Conservation (phyloP, 2,797 vertebrate genomes). For the Manis crassicaudata region DNA sequence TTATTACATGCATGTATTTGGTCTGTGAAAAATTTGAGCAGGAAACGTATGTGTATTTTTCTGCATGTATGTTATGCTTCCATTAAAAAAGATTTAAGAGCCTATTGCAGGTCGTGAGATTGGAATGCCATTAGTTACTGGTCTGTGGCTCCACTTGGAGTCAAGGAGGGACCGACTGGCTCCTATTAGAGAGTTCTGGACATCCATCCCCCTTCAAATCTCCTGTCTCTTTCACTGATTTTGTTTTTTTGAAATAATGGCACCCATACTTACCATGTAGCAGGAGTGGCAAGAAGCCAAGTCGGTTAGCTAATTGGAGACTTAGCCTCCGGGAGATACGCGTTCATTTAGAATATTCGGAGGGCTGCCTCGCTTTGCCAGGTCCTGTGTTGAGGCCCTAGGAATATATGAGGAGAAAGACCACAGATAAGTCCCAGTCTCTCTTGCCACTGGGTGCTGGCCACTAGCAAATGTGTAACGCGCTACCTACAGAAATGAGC, state of each 20-base stretch:
- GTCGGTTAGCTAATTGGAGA: neutral
- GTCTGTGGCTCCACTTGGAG: neutral
- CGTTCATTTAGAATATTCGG: neutral
- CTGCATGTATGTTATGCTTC: neutral
- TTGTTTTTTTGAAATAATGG: neutral
- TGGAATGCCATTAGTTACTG: neutral
- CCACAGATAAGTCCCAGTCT: neutral
- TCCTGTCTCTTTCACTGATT: neutral
- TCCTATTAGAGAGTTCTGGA: neutral
- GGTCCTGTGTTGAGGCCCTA: no score
- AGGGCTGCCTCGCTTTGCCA: neutral
- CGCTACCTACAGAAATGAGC: no score
- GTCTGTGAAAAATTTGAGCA: neutral
- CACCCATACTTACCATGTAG: neutral
- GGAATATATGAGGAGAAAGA: accelerated
- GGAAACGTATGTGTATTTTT: neutral
- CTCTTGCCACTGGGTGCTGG: neutral
- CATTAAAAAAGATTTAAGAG: neutral
- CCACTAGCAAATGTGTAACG: neutral
- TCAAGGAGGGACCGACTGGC: neutral
- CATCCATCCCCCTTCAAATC: neutral
- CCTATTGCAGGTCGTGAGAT: neutral
- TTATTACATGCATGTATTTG: neutral
- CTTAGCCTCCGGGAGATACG: neutral
- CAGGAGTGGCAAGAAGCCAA: neutral